Evolutionary conservation across 2,888 invertebrate species (phyloP), one percentile per base, ranked within the genome.

Genomic region (Ectropis crepuscularia): DNA sequence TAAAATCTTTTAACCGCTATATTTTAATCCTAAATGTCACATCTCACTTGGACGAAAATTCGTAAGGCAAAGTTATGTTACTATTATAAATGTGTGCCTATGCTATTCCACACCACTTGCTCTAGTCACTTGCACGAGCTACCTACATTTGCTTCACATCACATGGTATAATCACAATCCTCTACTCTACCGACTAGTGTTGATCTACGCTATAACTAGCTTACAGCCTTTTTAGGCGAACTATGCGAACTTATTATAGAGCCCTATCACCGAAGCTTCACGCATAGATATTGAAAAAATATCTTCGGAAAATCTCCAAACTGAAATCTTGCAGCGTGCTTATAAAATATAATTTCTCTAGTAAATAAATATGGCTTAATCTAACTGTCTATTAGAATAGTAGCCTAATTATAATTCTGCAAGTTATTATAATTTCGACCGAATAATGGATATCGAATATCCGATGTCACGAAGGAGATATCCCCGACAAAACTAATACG

Each of bases 391-490:
- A 46, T 57, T 57, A 48, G 55, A 69, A 57, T 55, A 63, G 37
- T 66, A 59, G 50, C 46, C 47, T 61, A 58, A 59, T 54, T 59
- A 55, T 12, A 46, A n/a, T 54, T 54, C 41, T 58, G 57, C 61
- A 58, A 58, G 48, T 60, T 47, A n/a, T 45, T 51, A 42, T 53
- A 45, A 59, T 57, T 60, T 57, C 36, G 48, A 53, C 49, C 45
- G 45, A 61, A 55, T 53, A 28, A 45, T 55, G 70, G 72, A 70
- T 68, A 71, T 74, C 72, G 67, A 53, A 72, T 72, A 74, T 74
- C 71, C 72, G 63, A 53, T 28, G 51, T 43, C 12, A 46, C 57
- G 51, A 47, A 55, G 41, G 59, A 53, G 53, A 60, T 38, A 45
- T 53, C 55, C 63, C 63, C 62, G 50, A 63, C 62, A 55, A 46